phyloP scores from a whole-genome alignment of 2,797 vertebrate species.

The Eulemur rubriventer region DNA sequence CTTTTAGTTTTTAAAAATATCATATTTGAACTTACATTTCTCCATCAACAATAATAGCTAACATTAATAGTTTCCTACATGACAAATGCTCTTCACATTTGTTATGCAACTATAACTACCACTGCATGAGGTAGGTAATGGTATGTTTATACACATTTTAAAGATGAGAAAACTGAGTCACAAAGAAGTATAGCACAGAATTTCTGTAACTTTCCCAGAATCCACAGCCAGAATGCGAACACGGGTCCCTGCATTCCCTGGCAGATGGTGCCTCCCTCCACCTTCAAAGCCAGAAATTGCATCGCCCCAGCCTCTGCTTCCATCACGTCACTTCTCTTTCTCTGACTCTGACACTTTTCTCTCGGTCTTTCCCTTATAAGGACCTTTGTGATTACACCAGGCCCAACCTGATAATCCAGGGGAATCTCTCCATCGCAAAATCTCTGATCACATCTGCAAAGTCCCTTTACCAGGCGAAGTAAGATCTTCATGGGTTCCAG shows the following conservation, averaged over 20 bases:
- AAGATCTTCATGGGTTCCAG: background rate
- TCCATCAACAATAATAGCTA: background rate
- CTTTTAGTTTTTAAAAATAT: conserved; percentile 5
- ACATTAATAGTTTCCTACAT: background rate
- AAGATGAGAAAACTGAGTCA: conserved; percentile 5
- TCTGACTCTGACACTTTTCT: background rate
- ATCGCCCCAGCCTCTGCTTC: background rate
- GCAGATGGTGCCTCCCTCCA: background rate
- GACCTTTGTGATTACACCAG: background rate
- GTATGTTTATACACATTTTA: background rate
- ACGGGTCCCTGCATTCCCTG: background rate
- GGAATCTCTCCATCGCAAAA: background rate
- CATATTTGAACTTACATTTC: background rate
- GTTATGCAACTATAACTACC: background rate
- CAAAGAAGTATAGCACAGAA: background rate
- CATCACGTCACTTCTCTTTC: background rate
- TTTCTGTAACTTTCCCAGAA: background rate
- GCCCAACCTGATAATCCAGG: background rate
- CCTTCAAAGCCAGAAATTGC: background rate
- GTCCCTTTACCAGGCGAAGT: background rate
- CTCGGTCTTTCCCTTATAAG: background rate
- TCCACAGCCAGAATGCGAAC: background rate
- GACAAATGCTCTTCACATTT: background rate
- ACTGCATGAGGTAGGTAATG: background rate
- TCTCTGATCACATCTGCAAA: background rate